Evolutionary conservation across 2,797 vertebrate species (phyloP).

Genomic region (Lindbergichthys nudifrons): DNA sequence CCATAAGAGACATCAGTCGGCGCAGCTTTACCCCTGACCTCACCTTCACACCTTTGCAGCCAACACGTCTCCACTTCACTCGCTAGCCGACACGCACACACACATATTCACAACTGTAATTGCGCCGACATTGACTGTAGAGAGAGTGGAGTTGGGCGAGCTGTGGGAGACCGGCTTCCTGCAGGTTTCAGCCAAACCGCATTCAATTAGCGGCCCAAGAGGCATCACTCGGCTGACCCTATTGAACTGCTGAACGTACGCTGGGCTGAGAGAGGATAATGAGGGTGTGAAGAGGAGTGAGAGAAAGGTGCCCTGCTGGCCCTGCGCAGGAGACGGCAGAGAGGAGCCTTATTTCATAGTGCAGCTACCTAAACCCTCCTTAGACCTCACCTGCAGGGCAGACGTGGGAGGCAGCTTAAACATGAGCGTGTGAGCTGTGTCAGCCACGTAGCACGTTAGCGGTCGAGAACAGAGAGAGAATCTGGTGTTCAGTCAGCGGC

Average conservation of each 20-base stretch:
- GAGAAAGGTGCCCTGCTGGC: constrained; percentile 74
- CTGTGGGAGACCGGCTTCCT: constrained; percentile 64
- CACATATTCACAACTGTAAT: constrained; percentile 61
- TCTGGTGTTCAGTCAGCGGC: constrained; percentile 37
- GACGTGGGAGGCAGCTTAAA: constrained; percentile 79
- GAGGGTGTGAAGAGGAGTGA: constrained; percentile 81
- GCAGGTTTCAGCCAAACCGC: constrained; percentile 68
- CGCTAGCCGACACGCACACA: constrained; percentile 43
- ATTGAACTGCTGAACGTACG: constrained; percentile 73
- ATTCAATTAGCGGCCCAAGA: constrained; percentile 83
- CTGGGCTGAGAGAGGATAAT: constrained; percentile 79
- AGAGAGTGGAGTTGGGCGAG: constrained; percentile 49
- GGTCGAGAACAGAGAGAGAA: constrained; percentile 58
- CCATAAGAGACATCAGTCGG: constrained; percentile 26
- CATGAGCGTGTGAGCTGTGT: constrained; percentile 67
- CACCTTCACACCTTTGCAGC: constrained; percentile 62
- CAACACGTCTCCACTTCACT: constrained; percentile 35
- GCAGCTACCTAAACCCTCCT: constrained; percentile 68
- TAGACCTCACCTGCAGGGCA: constrained; percentile 76
- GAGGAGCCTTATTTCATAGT: constrained; percentile 61
- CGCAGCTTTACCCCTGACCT: constrained; percentile 61
- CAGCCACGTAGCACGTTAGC: constrained; percentile 52
- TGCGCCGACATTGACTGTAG: constrained; percentile 49
- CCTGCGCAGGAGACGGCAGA: constrained; percentile 44
- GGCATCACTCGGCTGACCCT: constrained; percentile 75